Evolutionary conservation across 2,888 invertebrate species (phyloP).

Genomic region (Hofmannophila pseudospretella): DNA sequence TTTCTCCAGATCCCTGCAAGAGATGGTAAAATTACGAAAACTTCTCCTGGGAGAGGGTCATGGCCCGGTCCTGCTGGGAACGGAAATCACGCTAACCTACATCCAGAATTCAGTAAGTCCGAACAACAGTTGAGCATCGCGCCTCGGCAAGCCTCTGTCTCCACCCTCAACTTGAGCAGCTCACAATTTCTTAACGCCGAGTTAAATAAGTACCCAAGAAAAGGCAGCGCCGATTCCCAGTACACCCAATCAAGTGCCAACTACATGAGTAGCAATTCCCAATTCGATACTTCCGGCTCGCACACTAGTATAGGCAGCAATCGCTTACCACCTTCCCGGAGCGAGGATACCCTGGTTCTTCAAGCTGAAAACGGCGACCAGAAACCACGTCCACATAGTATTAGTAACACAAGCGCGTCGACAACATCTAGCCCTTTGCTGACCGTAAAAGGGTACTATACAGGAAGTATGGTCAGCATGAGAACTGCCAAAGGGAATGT

Average conservation of each 20-base stretch:
- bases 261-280: conserved; percentile 61
- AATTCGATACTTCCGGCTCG: conserved; percentile 59
- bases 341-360: conserved; percentile 84
- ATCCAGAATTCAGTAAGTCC: conserved; percentile 89
- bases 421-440: conserved; percentile 84
- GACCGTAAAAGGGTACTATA: conserved; percentile 78
- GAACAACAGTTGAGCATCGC: conserved; percentile 84
- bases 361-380: conserved; percentile 58
- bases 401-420: conserved; percentile 79
- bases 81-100: conserved; percentile 69
- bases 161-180: conserved; percentile 69
- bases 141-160: conserved; percentile 71
- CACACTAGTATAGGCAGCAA: conserved; percentile 58
- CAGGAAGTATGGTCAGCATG: conserved; percentile 81
- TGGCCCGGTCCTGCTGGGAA: conserved; percentile 90
- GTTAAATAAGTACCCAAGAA: conserved; percentile 58
- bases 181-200: conserved; percentile 77
- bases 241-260: conserved; percentile 74
- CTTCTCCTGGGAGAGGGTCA: conserved; percentile 87
- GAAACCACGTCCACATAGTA: conserved; percentile 77
- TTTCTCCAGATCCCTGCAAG: conserved; percentile 83
- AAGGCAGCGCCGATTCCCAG: conserved; percentile 79
- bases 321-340: conserved; percentile 85
- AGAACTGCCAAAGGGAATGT: conserved; percentile 78
- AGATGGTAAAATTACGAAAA: conserved; percentile 86